Evolutionary conservation across 2,888 invertebrate species (phyloP).

Genomic region (Hemistola chrysoprasaria): DNA sequence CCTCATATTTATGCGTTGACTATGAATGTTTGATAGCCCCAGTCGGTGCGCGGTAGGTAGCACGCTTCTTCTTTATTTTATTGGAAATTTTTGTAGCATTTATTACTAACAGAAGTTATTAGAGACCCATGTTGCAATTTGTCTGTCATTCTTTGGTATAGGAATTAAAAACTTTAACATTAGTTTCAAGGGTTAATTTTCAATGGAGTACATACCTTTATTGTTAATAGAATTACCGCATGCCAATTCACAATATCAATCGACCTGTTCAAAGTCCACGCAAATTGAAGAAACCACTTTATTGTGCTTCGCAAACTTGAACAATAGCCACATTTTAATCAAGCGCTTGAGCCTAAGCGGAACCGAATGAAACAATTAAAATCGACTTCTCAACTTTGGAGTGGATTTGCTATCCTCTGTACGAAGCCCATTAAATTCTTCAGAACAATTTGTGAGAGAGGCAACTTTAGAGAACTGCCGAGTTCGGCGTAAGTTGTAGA

Average conservation of each 20-base stretch:
- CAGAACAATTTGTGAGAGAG: slow-evolving; percentile 44
- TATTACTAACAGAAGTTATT: too few relatives aligned
- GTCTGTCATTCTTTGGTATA: too few relatives aligned
- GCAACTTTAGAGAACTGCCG: slow-evolving; percentile 30
- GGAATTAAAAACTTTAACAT: too few relatives aligned
- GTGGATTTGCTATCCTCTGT: slow-evolving; percentile 16
- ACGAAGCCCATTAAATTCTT: slow-evolving; percentile 52
- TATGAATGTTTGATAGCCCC: slow-evolving; percentile 18
- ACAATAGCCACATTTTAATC: slow-evolving; percentile 29
- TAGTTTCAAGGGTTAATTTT: too few relatives aligned
- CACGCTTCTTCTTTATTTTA: background rate
- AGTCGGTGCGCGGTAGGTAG: background rate
- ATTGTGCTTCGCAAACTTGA: slow-evolving; percentile 22
- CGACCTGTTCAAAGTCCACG: too few relatives aligned
- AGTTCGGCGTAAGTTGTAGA: slow-evolving; percentile 28
- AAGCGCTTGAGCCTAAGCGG: slow-evolving; percentile 24
- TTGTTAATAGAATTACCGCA: too few relatives aligned
- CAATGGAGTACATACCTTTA: too few relatives aligned
- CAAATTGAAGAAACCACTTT: background rate
- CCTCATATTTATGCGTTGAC: slow-evolving; percentile 21
- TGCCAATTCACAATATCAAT: slow-evolving; percentile 7
- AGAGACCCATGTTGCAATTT: too few relatives aligned
- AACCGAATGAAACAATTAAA: slow-evolving; percentile 30
- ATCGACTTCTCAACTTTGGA: slow-evolving; percentile 24
- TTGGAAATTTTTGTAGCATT: too few relatives aligned